A percentile compares a stretch with the other conserved stretches of the same genome.
Evolutionary conservation across 2,888 invertebrate species (phyloP).

Genomic region (Noctua pronuba): DNA sequence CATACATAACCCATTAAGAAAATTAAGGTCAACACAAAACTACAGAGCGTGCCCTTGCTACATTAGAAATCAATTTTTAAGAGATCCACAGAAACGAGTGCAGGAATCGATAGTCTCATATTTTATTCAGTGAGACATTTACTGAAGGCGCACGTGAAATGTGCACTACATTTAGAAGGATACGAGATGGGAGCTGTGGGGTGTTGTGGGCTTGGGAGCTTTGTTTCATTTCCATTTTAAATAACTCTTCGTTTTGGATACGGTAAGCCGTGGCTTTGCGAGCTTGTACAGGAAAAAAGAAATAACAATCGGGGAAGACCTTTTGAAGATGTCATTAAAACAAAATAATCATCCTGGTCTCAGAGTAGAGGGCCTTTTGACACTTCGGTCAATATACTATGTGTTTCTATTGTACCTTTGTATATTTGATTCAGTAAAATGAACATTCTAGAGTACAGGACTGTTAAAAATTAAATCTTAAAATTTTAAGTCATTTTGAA

Average conservation of each 20-base stretch:
- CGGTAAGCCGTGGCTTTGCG: not conserved
- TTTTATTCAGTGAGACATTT: constrained; percentile 56
- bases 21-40: not conserved
- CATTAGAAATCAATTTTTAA: constrained; percentile 39
- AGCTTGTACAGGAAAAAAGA: not conserved
- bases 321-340: constrained; percentile 32
- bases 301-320: not conserved
- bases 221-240: constrained; percentile 21
- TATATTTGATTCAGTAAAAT: not conserved
- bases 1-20: not conserved
- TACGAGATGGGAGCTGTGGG: not conserved
- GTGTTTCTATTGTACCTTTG: not conserved
- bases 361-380: not conserved
- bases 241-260: constrained; percentile 6
- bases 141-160: constrained; percentile 37
- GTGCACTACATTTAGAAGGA: constrained; percentile 43
- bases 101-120: constrained; percentile 53
- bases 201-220: not conserved
- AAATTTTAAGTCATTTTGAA: not conserved
- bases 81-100: constrained; percentile 33
- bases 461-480: no score
- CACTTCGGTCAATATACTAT: not conserved
- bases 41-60: not conserved
- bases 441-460: no score
- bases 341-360: constrained; percentile 1